Evolutionary conservation across 2,888 invertebrate genomes (phyloP).

Genomic region (Chouioia cunea): DNA sequence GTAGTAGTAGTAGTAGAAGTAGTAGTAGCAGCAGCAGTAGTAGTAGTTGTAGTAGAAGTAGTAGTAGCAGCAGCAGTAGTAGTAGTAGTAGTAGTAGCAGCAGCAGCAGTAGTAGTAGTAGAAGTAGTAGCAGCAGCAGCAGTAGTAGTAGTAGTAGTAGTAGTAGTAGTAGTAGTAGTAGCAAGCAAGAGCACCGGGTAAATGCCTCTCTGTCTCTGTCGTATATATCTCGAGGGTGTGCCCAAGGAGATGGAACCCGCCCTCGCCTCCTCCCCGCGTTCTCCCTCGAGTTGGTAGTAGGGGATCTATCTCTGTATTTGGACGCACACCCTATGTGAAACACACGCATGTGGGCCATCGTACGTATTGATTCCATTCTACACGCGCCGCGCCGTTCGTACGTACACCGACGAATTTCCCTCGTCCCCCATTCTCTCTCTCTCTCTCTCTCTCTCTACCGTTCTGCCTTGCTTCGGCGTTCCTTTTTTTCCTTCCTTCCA

Average conservation of each 20-base stretch:
- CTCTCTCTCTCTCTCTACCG: conserved; percentile 25
- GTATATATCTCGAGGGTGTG: conserved; percentile 55
- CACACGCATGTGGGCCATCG: conserved; percentile 45
- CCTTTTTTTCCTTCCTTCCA: conserved; percentile 20
- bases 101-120: too few species aligned
- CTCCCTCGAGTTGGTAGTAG: conserved; percentile 3
- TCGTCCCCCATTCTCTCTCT: conserved; percentile 12
- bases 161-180: too few species aligned
- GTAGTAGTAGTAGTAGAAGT: too few species aligned
- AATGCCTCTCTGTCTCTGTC: conserved; percentile 9
- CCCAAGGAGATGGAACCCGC: conserved; percentile 54
- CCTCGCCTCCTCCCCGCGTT: conserved; percentile 48
- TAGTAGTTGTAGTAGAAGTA: too few species aligned
- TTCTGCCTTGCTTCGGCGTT: conserved; percentile 28
- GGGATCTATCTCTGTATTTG: conserved; percentile 33
- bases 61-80: too few species aligned
- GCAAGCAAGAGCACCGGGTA: not conserved
- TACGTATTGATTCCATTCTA: conserved; percentile 49
- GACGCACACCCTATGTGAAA: conserved; percentile 43
- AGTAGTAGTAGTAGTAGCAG: conserved; percentile 28
- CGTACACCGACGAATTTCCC: conserved; percentile 22
- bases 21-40: conserved; percentile 42
- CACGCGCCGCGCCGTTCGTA: too few species aligned
- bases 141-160: too few species aligned
- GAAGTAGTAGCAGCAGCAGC: not conserved